Evolutionary conservation across 2,888 invertebrate species (phyloP), one percentile per base, ranked within the genome.

Genomic region (Biston stratarius): DNA sequence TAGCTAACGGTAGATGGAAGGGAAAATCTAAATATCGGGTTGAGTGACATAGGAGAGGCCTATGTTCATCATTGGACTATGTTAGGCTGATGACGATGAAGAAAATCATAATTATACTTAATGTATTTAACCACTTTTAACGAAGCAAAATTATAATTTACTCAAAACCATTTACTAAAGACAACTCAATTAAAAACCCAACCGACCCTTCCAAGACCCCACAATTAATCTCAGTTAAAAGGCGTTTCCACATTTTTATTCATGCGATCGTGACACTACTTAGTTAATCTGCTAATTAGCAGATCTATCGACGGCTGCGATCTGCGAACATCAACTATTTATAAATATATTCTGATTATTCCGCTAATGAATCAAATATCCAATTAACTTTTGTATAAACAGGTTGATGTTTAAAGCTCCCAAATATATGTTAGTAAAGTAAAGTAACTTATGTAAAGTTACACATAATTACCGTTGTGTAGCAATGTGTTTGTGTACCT

Each of bases 361-460:
- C 63, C 69, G 65, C 68, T 65, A 71, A 73, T 73, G 66, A 64
- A 68, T 67, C 70, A 69, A 70, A 71, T 67, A 63, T 53, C 67
- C 61, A 63, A 73, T 74, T 71, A 73, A 60, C 57, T 49, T 42
- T n/a, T 58, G 24, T 47, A 11, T 0, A 9, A 65, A 70, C 64
- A 75, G 69, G 72, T 3, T 71, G 72, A 36, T 70, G 36, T 5
- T 2, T 14, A 33, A 53, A 38, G 15, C 38, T 36, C 12, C 11
- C n/a, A n/a, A 0, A 11, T 44, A 44, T 42, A 11, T n/a, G n/a
- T n/a, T n/a, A n/a, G n/a, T n/a, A n/a, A n/a, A n/a, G n/a, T n/a
- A n/a, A n/a, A n/a, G n/a, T n/a, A n/a, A n/a, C n/a, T n/a, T n/a
- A n/a, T n/a, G n/a, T n/a, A n/a, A n/a, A n/a, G n/a, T 42, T 11